Conservation (phyloP, 2,113 vertebrate genomes). For the Mohoua ochrocephala region DNA sequence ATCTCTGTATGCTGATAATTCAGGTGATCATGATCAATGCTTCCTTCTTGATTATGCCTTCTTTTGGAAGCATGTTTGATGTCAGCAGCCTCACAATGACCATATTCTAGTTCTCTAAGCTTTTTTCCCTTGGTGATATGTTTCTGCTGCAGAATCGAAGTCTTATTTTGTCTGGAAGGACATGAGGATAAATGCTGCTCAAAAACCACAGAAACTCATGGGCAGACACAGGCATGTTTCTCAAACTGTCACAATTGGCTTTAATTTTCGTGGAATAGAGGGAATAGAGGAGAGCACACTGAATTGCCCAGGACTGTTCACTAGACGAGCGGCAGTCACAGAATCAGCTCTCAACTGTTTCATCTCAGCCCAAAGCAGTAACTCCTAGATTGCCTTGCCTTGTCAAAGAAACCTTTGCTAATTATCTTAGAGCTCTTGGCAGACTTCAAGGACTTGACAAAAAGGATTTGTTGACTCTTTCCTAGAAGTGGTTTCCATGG, state of each 20-base stretch:
- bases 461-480: slow-evolving; percentile 21
- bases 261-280: background rate
- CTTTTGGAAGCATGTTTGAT: background rate
- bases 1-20: background rate
- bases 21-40: background rate
- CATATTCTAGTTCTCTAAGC: background rate
- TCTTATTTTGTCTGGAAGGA: background rate
- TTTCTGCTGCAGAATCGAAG: background rate
- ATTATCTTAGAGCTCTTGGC: background rate
- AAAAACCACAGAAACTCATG: background rate
- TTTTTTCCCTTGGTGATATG: background rate
- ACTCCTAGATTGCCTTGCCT: background rate
- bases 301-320: background rate
- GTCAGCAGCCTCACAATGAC: background rate
- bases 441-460: background rate
- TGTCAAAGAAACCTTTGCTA: background rate
- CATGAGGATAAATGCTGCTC: background rate
- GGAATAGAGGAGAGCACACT: background rate
- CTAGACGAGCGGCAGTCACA: background rate
- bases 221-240: background rate
- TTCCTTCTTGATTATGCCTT: background rate
- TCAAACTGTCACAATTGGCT: background rate
- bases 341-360: background rate
- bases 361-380: background rate
- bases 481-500: slow-evolving; percentile 1